phyloP scores from a whole-genome alignment of 2,797 vertebrate species.

The Danio aesculapii region DNA sequence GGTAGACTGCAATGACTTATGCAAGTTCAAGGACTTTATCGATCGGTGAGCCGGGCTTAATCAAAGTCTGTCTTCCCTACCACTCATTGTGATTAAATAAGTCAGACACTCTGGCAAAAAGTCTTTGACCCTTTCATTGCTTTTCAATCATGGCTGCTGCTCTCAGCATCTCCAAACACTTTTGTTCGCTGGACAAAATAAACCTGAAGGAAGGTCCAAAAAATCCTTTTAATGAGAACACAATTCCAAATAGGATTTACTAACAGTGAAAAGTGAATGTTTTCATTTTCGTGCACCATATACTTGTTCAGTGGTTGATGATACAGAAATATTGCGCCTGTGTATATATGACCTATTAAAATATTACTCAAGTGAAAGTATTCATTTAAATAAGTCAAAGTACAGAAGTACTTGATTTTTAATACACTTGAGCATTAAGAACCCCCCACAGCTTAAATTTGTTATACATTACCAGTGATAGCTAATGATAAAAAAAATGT shows the following conservation, averaged over 20 bases:
- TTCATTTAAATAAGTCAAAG: too few species aligned
- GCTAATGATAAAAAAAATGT: too few species aligned
- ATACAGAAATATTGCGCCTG: too few species aligned
- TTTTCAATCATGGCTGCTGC: constrained; percentile 72
- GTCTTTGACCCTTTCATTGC: constrained; percentile 76
- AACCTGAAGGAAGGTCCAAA: background rate
- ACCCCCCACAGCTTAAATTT: too few species aligned
- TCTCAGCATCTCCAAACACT: constrained; percentile 71
- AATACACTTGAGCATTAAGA: too few species aligned
- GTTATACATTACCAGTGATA: too few species aligned
- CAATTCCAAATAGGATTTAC: background rate
- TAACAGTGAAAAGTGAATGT: background rate
- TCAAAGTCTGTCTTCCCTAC: constrained; percentile 84
- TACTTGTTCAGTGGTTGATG: background rate
- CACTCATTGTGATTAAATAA: constrained; percentile 91
- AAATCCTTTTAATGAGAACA: constrained; percentile 23
- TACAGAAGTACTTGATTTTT: too few species aligned
- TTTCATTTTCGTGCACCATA: background rate
- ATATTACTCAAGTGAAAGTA: too few species aligned
- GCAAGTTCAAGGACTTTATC: constrained; percentile 93
- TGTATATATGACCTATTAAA: too few species aligned
- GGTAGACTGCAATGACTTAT: constrained; percentile 82
- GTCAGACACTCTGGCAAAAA: constrained; percentile 79
- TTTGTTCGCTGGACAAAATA: constrained; percentile 53
- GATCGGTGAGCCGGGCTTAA: constrained; percentile 86